These are phyloP conservation scores for Amiota communis DNA, from an alignment of 2,888 invertebrate species.

Conservation along the genomic window DNA sequence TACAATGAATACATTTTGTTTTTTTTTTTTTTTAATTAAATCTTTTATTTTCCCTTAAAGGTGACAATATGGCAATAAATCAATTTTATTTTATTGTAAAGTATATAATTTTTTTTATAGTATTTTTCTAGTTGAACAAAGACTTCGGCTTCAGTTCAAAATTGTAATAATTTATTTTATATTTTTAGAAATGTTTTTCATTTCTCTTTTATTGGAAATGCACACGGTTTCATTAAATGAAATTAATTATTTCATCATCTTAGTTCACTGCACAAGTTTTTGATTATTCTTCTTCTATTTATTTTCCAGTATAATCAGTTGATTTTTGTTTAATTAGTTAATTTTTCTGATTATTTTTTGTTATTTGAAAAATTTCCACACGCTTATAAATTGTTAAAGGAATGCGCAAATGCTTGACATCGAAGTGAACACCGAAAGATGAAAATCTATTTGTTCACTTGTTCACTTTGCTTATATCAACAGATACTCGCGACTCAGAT, in stretches of 20 bases:
- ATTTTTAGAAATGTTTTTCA: background rate
- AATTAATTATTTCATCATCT: background rate
- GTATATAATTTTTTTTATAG: background rate
- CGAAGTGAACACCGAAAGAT: slow-evolving; percentile 26
- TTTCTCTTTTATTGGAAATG: no score
- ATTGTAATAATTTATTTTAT: slow-evolving; percentile 11
- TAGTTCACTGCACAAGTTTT: background rate
- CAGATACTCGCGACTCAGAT: background rate
- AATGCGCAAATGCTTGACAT: slow-evolving; percentile 45
- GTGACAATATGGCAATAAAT: no score
- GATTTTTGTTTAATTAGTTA: no score
- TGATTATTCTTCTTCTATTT: background rate
- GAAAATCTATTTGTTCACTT: background rate
- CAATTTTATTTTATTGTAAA: slow-evolving; percentile 17
- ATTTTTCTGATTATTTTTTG: background rate
- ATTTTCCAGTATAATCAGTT: background rate
- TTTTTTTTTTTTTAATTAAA: no score
- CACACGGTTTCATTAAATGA: background rate
- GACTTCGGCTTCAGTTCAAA: background rate
- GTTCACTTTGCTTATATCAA: background rate
- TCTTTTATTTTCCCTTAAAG: no score
- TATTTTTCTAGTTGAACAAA: background rate
- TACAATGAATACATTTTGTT: background rate
- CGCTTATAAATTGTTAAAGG: background rate
- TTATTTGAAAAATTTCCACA: slow-evolving; percentile 11